Base-by-base conservation (phyloP, 2,797 vertebrate genomes). In the Acipenser oxyrinchus region DNA sequence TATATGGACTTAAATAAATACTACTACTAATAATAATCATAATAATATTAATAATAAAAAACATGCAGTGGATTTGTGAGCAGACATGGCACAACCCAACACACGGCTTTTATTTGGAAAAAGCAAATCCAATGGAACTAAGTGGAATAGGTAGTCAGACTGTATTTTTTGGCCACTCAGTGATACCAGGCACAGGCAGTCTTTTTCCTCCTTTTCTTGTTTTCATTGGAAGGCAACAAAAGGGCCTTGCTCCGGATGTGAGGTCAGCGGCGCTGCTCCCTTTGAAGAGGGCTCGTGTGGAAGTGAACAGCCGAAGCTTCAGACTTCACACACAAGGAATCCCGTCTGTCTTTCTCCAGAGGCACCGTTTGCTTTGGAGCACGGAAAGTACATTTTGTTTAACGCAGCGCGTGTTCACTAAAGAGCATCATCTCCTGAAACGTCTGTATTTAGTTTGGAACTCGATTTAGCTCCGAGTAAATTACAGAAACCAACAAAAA, bases 371-470 rank as follows among this genome's bases (percentile, higher is more conserved):
- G 68, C 71, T 74, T 37, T 15, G 73, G 71, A 79, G 73, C 68
- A 69, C 5, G 3, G 49, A 37, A 72, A 69, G 73, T 66, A 70
- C 67, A 50, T 62, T 49, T 49, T 64, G 55, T 49, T 37, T 18
- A 48, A 49, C 66, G 12, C 13, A 51, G 55, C 68, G 62, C 48
- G 51, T 63, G 62, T 67, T 61, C 49, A 57, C 59, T 63, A 71
- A 66, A 13, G 1, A 10, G 63, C 66, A 72, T 77, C 71, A 69
- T 78, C 73, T 73, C 64, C 55, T 66, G 49, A 58, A 60, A 58
- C 48, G 58, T 11, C 51, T 63, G 60, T 82, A 10, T 88, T 87
- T 86, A 78, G 67, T 71, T 85, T 87, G 82, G 80, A 86, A 60
- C 71, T 63, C 78, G 72, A 5, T 9, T 55, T 59, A 49, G 73